Evolutionary conservation across 2,888 invertebrate species (phyloP), one percentile per base, ranked within the genome.

Genomic region (Cataglyphis altisquamis): DNA sequence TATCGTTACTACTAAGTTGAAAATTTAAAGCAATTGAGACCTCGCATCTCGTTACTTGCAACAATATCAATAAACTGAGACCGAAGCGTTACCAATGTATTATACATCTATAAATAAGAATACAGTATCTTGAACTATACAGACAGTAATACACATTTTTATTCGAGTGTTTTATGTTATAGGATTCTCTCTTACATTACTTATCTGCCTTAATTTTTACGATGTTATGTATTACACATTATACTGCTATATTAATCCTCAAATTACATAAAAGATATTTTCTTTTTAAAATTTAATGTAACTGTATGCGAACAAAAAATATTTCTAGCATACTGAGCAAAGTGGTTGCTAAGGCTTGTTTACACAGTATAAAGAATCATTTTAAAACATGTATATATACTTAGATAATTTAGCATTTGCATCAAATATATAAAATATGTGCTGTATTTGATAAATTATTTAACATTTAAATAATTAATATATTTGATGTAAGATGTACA

Each of bases 291-390:
- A 60, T 80, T n/a, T 18, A 8, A 70, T 52, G 25, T 36, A 39
- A 32, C 41, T n/a, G 36, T 39, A 4, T 36, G 57, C 8, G 8
- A 60, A 39, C 41, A 10, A 63, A 36, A 21, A 32, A 36, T 1
- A 18, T 21, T 77, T 77, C 15, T 39, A n/a, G 0, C 21, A 10
- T 45, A 62, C 9, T 36, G 18, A 39, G 18, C 29, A 32, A 18
- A 70, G 57, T 60, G 82, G 90, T 90, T 90, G 88, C 90, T 75
- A 90, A 52, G 90, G 90, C 41, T 88, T 90, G 88, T 90, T 90
- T 89, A 87, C 57, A 1, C 21, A 32, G 15, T 1, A 18, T 15
- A 21, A 32, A n/a, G 6, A 21, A 52, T 55, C 82, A 91, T 90
- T 87, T 87, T 75, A 48, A 73, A 66, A 60, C 32, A 73, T 29